Evolutionary conservation across 2,888 invertebrate species (phyloP), one percentile per base, ranked within the genome.

Genomic region (Noctua comes): DNA sequence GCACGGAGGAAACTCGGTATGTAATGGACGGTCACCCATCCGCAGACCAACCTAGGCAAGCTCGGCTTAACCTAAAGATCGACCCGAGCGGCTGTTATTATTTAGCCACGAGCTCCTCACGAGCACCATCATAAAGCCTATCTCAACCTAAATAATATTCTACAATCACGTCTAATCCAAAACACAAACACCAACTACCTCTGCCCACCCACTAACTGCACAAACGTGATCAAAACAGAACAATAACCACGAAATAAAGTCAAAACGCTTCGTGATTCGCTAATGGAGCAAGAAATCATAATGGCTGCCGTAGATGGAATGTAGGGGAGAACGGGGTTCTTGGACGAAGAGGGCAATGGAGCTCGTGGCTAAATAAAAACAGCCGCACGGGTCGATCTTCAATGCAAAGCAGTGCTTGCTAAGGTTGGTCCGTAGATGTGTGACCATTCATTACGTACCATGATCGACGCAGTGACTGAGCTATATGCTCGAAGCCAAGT

Each of bases 281-380:
- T 83, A 85, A 75, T 86, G 76, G 87, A 84, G 85, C 87, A 73
- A 80, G 84, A 76, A 86, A 86, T 83, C 83, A 73, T 62, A 86
- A 85, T 83, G 82, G 72, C 84, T 10, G 76, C 40, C 48, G 1
- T 57, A 51, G 73, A 76, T 76, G 85, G 84, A 79, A 80, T 80
- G 83, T 79, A 27, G n/a, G 18, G 66, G 43, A 66, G 66, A n/a
- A n/a, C 6, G 66, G 66, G 66, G n/a, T 0, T 21, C 6, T 43
- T 43, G 8, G 43, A 8, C 0, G 43, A 24, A 43, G 43, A 7
- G n/a, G n/a, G 18, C n/a, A 46, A 66, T 43, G 13, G 8, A 65
- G 18, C 16, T 36, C 1, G 31, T 36, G 64, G 31, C 21, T 27
- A 59, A 27, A 16, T 59, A 27, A 27, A 27, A 59, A 59, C n/a